Evolutionary conservation across 2,113 vertebrate species (phyloP).

Genomic region (Pteropus alecto): DNA sequence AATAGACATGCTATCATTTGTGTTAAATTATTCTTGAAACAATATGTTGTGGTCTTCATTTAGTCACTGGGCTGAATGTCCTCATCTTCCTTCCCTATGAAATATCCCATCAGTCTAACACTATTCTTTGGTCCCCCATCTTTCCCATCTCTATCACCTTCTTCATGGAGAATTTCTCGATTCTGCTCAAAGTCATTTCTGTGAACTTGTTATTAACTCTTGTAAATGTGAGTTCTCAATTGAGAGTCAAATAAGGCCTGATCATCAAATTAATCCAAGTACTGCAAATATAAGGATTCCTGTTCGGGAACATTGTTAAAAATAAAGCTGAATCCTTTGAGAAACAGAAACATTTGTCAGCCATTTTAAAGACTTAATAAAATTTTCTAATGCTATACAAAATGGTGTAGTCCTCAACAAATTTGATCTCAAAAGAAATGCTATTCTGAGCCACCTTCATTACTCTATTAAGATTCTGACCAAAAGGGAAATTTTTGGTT

Average conservation of each 20-base stretch:
- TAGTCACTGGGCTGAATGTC: neutral
- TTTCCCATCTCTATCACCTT: neutral
- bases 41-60: neutral
- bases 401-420: neutral
- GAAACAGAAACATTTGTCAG: neutral
- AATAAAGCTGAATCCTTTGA: neutral
- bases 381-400: neutral
- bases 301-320: neutral
- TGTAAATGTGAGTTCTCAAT: neutral
- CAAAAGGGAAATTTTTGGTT: neutral
- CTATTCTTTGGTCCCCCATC: neutral
- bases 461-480: neutral
- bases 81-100: neutral
- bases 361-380: neutral
- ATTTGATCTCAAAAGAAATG: conserved; percentile 43
- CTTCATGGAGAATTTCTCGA: neutral
- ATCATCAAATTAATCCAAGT: conserved; percentile 21
- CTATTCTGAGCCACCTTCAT: neutral
- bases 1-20: neutral
- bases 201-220: neutral
- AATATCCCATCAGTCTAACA: neutral
- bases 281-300: neutral
- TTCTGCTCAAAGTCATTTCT: neutral
- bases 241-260: neutral
- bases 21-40: neutral